These are phyloP conservation scores for Natrix natrix DNA, from an alignment of 2,797 vertebrate species.

Conservation along the genomic window DNA sequence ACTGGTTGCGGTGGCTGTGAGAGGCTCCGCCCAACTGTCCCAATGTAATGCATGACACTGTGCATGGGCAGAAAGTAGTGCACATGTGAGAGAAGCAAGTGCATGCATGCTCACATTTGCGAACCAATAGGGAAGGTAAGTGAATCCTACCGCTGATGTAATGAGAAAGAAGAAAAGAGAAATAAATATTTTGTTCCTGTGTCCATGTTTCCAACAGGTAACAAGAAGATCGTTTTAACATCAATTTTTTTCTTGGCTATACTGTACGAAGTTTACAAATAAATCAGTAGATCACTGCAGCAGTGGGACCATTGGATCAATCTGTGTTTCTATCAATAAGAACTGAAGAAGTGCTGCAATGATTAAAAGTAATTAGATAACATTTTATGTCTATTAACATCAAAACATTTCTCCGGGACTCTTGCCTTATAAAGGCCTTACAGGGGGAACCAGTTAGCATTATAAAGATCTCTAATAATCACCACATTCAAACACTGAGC, in stretches of 20 bases:
- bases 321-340: constrained; percentile 43
- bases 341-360: constrained; percentile 27
- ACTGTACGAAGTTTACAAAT: background rate
- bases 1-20: too few species aligned
- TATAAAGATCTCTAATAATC: constrained; percentile 67
- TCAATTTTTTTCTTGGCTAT: background rate
- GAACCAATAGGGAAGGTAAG: too few species aligned
- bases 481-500: constrained; percentile 62
- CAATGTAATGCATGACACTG: too few species aligned
- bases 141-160: too few species aligned
- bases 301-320: background rate
- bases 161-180: too few species aligned
- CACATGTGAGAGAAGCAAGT: too few species aligned
- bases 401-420: constrained; percentile 63
- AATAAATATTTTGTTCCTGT: background rate
- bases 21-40: too few species aligned
- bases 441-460: constrained; percentile 64
- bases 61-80: too few species aligned
- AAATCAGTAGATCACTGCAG: background rate
- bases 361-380: constrained; percentile 54
- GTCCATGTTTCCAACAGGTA: background rate
- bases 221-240: background rate
- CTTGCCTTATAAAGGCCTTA: constrained; percentile 67
- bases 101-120: too few species aligned
- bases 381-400: constrained; percentile 62